Percentiles rank a stretch among this genome's conserved stretches.
These are phyloP conservation scores for Macroramphosus scolopax DNA, from an alignment of 2,797 vertebrate species.

Conservation along the genomic window DNA sequence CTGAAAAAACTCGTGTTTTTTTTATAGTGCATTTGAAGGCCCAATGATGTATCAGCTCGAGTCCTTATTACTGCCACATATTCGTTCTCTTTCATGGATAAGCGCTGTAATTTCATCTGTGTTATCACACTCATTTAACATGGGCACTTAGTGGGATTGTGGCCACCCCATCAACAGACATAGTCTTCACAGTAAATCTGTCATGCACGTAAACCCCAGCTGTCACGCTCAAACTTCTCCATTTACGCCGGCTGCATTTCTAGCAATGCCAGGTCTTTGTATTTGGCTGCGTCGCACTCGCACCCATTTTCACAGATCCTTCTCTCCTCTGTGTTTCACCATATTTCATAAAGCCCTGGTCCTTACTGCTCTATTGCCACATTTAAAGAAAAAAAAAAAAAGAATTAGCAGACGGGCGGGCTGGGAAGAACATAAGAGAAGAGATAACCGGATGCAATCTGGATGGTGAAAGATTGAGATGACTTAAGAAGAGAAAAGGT, in stretches of 20 bases:
- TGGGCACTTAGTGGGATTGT: slow-evolving; percentile 30
- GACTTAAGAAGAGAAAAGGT: slow-evolving; percentile 13
- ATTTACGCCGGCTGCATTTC: slow-evolving; percentile 26
- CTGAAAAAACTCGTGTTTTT: too few species aligned
- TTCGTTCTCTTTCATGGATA: slow-evolving; percentile 23
- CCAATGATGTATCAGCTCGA: slow-evolving; percentile 15
- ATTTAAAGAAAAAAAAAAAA: too few species aligned
- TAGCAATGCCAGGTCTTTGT: slow-evolving; percentile 25
- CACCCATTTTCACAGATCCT: slow-evolving; percentile 51
- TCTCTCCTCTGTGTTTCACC: slow-evolving; percentile 33
- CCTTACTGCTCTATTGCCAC: too few species aligned
- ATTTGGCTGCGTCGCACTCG: too few species aligned
- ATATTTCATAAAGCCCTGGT: slow-evolving; percentile 53
- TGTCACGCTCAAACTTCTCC: slow-evolving; percentile 36
- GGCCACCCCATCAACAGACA: slow-evolving; percentile 11
- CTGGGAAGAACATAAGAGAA: neutral
- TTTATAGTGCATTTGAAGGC: slow-evolving; percentile 1
- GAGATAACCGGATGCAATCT: slow-evolving; percentile 7
- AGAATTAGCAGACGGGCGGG: neutral
- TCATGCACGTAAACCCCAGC: slow-evolving; percentile 45
- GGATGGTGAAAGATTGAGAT: slow-evolving; percentile 12
- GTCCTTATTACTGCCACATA: slow-evolving; percentile 15
- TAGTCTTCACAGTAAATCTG: slow-evolving; percentile 44
- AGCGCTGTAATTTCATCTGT: slow-evolving; percentile 21
- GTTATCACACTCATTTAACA: slow-evolving; percentile 32